Percentiles rank a stretch among this genome's conserved stretches.
phyloP scores from a whole-genome alignment of 2,888 invertebrate species.

The Neria commutata region DNA sequence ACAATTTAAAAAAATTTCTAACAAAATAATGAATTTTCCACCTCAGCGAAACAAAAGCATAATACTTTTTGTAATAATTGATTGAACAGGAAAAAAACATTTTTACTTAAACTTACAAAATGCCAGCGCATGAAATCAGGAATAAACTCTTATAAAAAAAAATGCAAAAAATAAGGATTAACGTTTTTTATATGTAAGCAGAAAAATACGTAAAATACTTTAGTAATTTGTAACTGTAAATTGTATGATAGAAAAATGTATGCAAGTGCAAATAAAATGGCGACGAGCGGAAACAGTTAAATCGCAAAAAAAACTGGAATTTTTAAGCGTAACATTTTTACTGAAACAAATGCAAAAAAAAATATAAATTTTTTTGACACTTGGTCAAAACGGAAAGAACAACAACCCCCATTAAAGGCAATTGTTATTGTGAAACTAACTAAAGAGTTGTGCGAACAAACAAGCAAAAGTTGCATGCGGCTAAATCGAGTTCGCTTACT shows the following conservation, averaged over 20 bases:
- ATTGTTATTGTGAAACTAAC: no score
- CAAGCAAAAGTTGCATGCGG: no score
- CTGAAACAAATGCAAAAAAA: constrained; percentile 1
- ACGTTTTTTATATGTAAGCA: no score
- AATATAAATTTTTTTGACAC: no score
- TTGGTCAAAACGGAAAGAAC: no score
- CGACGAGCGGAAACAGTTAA: neutral
- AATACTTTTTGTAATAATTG: constrained; percentile 46
- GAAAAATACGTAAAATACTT: constrained; percentile 26
- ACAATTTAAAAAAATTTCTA: neutral
- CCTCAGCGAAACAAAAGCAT: constrained; percentile 50
- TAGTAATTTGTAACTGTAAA: constrained; percentile 32
- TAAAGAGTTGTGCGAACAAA: no score
- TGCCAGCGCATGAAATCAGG: constrained; percentile 5
- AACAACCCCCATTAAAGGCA: no score
- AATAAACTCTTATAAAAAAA: constrained; percentile 11
- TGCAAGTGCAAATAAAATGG: neutral
- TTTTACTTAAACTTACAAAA: constrained; percentile 20
- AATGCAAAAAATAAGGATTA: constrained; percentile 32
- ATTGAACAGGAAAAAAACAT: constrained; percentile 27
- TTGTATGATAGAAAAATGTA: constrained; percentile 10
- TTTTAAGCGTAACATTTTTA: neutral
- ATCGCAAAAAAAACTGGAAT: neutral
- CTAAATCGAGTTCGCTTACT: no score
- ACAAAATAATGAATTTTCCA: constrained; percentile 53